These are phyloP conservation scores for Sylvilagus bachmani DNA, from an alignment of 2,113 vertebrate genomes.

Conservation along the genomic window DNA sequence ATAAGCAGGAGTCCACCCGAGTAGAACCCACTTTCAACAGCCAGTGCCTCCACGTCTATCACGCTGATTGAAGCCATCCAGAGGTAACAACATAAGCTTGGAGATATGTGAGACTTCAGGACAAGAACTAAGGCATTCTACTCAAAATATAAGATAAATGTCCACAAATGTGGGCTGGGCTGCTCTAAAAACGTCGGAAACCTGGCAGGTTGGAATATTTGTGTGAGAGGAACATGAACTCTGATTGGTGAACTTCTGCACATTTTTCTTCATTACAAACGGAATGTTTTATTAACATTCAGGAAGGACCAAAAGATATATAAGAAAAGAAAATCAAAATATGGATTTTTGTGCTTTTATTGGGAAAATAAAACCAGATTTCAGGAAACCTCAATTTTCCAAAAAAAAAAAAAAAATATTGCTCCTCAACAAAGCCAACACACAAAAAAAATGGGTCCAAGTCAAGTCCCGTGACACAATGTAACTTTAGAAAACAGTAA, in stretches of 20 bases:
- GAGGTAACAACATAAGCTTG: constrained; percentile 28
- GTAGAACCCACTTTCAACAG: constrained; percentile 77
- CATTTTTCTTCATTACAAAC: constrained; percentile 30
- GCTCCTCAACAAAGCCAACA: constrained; percentile 71
- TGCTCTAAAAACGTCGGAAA: neutral
- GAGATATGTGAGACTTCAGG: constrained; percentile 1
- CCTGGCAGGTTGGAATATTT: constrained; percentile 34
- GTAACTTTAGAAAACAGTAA: constrained; percentile 66
- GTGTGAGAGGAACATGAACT: constrained; percentile 43
- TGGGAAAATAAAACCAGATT: constrained; percentile 84
- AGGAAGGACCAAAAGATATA: constrained; percentile 43
- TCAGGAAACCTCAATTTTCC: constrained; percentile 83
- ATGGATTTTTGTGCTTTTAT: constrained; percentile 76
- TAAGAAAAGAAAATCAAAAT: constrained; percentile 80
- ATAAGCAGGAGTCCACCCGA: constrained; percentile 68
- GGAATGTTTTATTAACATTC: neutral
- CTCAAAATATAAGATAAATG: constrained; percentile 8
- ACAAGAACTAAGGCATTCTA: neutral
- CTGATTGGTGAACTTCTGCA: constrained; percentile 25
- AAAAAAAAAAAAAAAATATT: neutral
- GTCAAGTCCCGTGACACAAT: neutral
- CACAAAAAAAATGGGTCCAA: constrained; percentile 47
- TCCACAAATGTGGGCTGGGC: neutral
- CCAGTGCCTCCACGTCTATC: constrained; percentile 51
- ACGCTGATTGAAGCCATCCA: constrained; percentile 81